Evolutionary conservation across 2,888 invertebrate genomes (phyloP), one percentile per base, ranked within the genome.

Genomic region (Microctonus aethiopoides): DNA sequence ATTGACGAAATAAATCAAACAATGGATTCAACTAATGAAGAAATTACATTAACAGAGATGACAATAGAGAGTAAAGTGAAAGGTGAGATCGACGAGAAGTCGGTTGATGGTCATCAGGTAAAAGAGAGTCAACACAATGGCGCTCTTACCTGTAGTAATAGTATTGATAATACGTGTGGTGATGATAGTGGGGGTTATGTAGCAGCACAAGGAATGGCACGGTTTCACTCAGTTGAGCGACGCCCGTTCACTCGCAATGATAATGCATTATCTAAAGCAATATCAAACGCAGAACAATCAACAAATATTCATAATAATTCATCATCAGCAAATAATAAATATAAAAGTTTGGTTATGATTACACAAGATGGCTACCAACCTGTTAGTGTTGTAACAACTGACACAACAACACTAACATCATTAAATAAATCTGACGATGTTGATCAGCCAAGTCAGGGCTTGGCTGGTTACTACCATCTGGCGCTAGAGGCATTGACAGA

Each of bases 311-410:
- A 65, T 36, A 64, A 54, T 16, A 78, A 74, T 67, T 74, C 68
- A 67, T 74, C 70, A 67, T 34, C 71, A 52, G 61, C 77, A 62
- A 81, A 74, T 68, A 83, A 84, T 76, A 93, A 93, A 86, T 95
- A 94, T 87, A 94, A 93, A 83, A 95, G 95, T 89, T 91, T 95
- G 89, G 93, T 95, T 87, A 94, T 95, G 94, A 95, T 95, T 88
- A 95, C 94, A 83, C 94, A 94, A 89, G 85, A 86, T 70, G 79
- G 89, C 85, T 88, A 87, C 78, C 88, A 89, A 75, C 89, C 89
- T 86, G 93, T 93, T 82, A 93, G 91, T 87, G 92, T 93, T 78
- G 91, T 93, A 86, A 92, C 93, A 83, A 91, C 91, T 81, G 92
- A 93, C 85, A 93, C 93, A 81, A 93, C 93, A 83, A 92, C 91